Conservation (phyloP, 2,113 vertebrate genomes). For the Solenodon paradoxus region DNA sequence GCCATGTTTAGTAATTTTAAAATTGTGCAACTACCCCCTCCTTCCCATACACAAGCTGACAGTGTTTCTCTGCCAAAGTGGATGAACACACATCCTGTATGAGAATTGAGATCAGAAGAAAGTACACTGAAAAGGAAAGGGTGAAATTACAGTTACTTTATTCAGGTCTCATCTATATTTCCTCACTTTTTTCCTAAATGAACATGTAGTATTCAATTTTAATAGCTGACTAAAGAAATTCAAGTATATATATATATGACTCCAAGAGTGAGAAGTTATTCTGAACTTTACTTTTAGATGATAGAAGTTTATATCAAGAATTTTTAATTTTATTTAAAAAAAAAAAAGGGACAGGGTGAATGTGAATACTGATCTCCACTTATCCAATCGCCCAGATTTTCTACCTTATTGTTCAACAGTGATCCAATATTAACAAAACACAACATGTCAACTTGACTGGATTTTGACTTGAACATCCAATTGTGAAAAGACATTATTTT, state of each 20-base stretch:
- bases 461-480: background rate
- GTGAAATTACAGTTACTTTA: background rate
- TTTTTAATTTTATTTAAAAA: too few species aligned
- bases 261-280: background rate
- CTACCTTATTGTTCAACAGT: background rate
- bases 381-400: background rate
- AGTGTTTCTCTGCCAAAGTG: background rate
- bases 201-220: background rate
- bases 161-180: background rate
- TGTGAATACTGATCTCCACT: background rate
- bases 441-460: background rate
- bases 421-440: background rate
- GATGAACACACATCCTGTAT: too few species aligned
- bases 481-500: background rate
- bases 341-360: too few species aligned
- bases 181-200: conserved; percentile 38
- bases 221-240: background rate
- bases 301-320: background rate
- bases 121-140: background rate
- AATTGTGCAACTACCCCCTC: background rate
- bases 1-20: background rate
- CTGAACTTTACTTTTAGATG: background rate
- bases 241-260: conserved; percentile 15
- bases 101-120: too few species aligned
- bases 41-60: background rate